Evolutionary conservation across 2,888 invertebrate genomes (phyloP), one percentile per base, ranked within the genome.

Genomic region (Ariolimax columbianus): DNA sequence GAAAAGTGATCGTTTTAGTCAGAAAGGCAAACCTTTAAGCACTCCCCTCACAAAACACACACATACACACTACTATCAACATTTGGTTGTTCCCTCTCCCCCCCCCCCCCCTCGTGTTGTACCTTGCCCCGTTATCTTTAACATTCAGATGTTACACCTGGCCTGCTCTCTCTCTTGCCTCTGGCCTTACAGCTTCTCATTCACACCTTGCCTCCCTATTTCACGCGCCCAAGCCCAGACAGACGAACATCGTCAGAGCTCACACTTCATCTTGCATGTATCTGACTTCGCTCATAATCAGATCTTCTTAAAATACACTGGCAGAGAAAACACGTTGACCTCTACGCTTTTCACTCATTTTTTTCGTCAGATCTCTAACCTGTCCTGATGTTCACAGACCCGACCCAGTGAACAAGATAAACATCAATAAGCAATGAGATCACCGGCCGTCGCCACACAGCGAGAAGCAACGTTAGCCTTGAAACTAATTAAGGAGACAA

Each of bases 161-260:
- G 59, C 11, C 26, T 63, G n/a, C 59, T 63, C 59, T 63, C n/a
- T 4, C 59, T 63, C 59, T 63, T 11, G 1, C 59, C 17, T n/a
- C n/a, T 63, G 59, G n/a, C 59, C 59, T n/a, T 63, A 63, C n/a
- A 63, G n/a, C n/a, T 63, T 14, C 59, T 63, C 59, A n/a, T 63
- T 63, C 59, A 63, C n/a, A 26, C n/a, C 59, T 23, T n/a, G 59
- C 23, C n/a, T n/a, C n/a, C n/a, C n/a, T n/a, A n/a, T n/a, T n/a
- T n/a, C n/a, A 23, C 26, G 26, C 59, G 3, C 3, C 11, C n/a
- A 55, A 55, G 23, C 55, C 55, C 3, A 55, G 2, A 6, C 19
- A 55, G 19, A 55, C 3, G 55, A 17, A 55, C 17, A 19, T 55
- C 55, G 17, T 55, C 6, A 11, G 47, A 47, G 47, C 9, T 11